Base-by-base conservation (phyloP, 1,140 invertebrate species). In the Frieseomelitta varia region DNA sequence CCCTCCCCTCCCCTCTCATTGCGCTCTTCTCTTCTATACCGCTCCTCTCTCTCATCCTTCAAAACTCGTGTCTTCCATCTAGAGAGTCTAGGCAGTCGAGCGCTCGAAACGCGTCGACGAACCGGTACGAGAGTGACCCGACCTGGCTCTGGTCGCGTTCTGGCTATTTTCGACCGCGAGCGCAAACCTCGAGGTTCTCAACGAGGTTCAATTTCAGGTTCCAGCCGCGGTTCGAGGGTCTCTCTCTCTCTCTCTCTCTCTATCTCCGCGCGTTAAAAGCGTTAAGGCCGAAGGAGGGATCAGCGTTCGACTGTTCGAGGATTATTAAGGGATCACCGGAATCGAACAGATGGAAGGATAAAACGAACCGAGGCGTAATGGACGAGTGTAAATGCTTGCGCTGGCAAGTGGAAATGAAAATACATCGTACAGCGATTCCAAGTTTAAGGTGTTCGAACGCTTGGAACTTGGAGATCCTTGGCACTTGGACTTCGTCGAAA, bases 281-380 rank as follows among this genome's bases (percentile, higher is more conserved):
- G 39, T 47, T 6, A 47, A 56, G 79, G 55, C 34, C 71, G 80
- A 34, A 15, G 71, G 47, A 34, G 12, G 17, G 73, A 72, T 17
- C 39, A n/a, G 8, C 65, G 51, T 27, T 27, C n/a, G 27, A 27
- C 63, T 81, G 85, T 73, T 90, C 85, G 84, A 91, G 88, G 86
- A 84, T 91, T 90, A 91, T 91, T 90, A 88, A 91, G 81, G 90
- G 88, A 88, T 92, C 90, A 91, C 84, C 86, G 85, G 85, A 88
- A 80, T 91, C 83, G 82, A 88, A 85, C 90, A 88, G 87, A 92
- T 92, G 86, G 84, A 87, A 87, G 85, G 90, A 91, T 90, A 92
- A 30, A 92, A 92, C 86, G 90, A 92, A 91, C 91, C 84, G 39
- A 68, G 73, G 47, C 81, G 87, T 91, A 90, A 91, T 90, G 91